Conservation (phyloP, 1,140 invertebrate genomes). For the Cardiocondyla obscurior region DNA sequence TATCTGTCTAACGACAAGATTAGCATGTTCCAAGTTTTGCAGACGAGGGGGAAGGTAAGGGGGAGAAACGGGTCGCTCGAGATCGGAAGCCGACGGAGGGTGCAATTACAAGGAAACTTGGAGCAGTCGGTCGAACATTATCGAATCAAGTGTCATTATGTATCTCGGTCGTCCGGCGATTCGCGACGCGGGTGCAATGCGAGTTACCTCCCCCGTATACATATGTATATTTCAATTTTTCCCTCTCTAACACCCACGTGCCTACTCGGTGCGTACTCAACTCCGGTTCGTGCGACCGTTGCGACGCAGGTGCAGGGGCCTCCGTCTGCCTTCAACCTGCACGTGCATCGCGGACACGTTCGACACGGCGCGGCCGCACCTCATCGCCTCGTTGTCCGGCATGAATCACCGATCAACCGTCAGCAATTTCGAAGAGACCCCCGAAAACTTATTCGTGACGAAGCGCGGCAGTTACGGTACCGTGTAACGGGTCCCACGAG, state of each 20-base stretch:
- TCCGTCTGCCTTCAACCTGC: slow-evolving; percentile 1
- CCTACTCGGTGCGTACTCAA: slow-evolving; percentile 5
- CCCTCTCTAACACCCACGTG: background rate
- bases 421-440: slow-evolving; percentile 54
- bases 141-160: slow-evolving; percentile 29
- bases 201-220: background rate
- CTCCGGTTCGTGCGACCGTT: slow-evolving; percentile 21
- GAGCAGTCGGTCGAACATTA: background rate
- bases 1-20: slow-evolving; percentile 11
- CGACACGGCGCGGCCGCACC: slow-evolving; percentile 54
- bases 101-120: slow-evolving; percentile 40
- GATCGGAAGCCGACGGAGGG: background rate
- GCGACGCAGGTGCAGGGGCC: slow-evolving; percentile 62
- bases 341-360: slow-evolving; percentile 46
- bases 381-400: slow-evolving; percentile 38
- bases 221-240: no score
- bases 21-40: slow-evolving; percentile 20
- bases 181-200: background rate
- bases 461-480: slow-evolving; percentile 66
- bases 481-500: slow-evolving; percentile 59
- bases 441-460: slow-evolving; percentile 37
- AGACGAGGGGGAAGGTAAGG: no score
- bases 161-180: background rate
- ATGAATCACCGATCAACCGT: slow-evolving; percentile 77
- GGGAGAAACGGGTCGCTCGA: background rate